Conservation (phyloP, 1,140 invertebrate species). For the Antheraea mylitta region DNA sequence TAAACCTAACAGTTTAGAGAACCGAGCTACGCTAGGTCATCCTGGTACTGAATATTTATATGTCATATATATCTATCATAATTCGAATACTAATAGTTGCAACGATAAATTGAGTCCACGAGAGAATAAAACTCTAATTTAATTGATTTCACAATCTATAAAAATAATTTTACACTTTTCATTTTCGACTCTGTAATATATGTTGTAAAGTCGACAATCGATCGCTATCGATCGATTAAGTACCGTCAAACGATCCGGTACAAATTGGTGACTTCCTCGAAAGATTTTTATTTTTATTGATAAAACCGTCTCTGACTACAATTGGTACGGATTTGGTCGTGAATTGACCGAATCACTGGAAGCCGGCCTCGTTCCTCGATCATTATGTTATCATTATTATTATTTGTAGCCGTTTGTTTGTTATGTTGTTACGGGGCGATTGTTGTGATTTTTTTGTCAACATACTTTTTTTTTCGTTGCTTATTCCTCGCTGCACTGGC, state of each 20-base stretch:
- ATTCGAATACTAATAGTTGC: not conserved
- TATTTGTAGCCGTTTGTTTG: not conserved
- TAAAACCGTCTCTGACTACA: slow-evolving; percentile 57
- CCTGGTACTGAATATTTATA: too few species aligned
- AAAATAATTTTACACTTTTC: slow-evolving; percentile 4
- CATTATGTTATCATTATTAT: not conserved
- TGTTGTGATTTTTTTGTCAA: too few species aligned
- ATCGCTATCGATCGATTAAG: slow-evolving; percentile 9
- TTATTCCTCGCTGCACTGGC: too few species aligned
- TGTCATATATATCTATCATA: not conserved
- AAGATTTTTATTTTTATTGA: slow-evolving; percentile 73
- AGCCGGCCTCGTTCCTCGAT: slow-evolving; percentile 9
- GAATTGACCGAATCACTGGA: slow-evolving; percentile 39
- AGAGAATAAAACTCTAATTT: slow-evolving; percentile 1
- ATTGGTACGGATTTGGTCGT: slow-evolving; percentile 67
- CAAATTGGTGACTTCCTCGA: slow-evolving; percentile 70
- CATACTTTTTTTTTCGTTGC: too few species aligned
- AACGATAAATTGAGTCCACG: slow-evolving; percentile 1
- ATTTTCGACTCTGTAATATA: slow-evolving; percentile 5
- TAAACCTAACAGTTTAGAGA: too few species aligned
- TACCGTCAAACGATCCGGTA: slow-evolving; percentile 35
- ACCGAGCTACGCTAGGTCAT: too few species aligned
- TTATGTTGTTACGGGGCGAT: too few species aligned
- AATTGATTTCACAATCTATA: slow-evolving; percentile 41
- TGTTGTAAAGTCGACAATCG: slow-evolving; percentile 24